Evolutionary conservation across 2,888 invertebrate species (phyloP), one percentile per base, ranked within the genome.

Genomic region (Latrodectus elegans): DNA sequence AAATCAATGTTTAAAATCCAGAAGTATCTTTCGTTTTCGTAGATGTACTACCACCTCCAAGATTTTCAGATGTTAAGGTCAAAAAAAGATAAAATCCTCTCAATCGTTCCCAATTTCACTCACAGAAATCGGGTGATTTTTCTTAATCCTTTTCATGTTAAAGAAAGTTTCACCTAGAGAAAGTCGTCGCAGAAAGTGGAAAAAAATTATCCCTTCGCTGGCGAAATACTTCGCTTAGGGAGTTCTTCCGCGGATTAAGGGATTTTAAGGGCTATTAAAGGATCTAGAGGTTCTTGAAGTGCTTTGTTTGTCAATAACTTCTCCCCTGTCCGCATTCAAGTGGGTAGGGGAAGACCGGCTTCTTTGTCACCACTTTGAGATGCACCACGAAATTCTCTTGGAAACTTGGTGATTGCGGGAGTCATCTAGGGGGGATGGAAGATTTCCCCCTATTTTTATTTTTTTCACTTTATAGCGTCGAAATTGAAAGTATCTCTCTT

Each of bases 221-320:
- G 4, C 38, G 4, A 38, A 38, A 38, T 6, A 38, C 38, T 38
- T 38, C 3, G 4, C 38, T 38, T 6, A 22, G 38, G 38, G 38
- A n/a, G 6, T 38, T 80, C 80, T n/a, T 26, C 49, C 15, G n/a
- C 8, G 70, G 78, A 78, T 80, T 80, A 72, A 55, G 55, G 64
- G 72, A 68, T 51, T 60, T n/a, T n/a, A n/a, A n/a, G 11, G 22
- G 38, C 78, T 60, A 80, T 72, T 80, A 72, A 72, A 38, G 80
- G 85, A 86, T 76, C 80, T 38, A 80, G 52, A 65, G 80, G 75
- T 71, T 80, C 75, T 55, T 80, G 51, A 65, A 86, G 85, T 52
- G 80, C 55, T 86, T 80, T 86, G 85, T 86, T 86, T 86, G 85
- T 86, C 85, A 80, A 86, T 80, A 85, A 70, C 60, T 64, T 51